Percentiles rank a stretch among this genome's conserved stretches.
Evolutionary conservation across 2,113 vertebrate genomes (phyloP).

Genomic region (Gobio gobio): DNA sequence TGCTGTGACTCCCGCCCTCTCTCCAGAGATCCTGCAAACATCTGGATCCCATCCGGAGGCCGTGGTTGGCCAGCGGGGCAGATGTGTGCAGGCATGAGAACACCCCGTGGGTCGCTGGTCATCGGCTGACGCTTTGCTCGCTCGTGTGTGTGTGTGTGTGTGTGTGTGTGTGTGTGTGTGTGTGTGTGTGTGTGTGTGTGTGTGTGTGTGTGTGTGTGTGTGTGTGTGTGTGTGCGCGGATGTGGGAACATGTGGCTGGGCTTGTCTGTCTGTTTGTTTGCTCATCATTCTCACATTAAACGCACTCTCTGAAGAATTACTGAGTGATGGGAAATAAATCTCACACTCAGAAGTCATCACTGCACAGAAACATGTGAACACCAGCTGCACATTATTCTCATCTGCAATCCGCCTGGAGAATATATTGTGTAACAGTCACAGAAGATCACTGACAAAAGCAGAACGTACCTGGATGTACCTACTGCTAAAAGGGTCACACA

Average conservation of each 20-base stretch:
- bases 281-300: neutral
- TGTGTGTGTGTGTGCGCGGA: constrained; percentile 20
- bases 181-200: constrained; percentile 26
- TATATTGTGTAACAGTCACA: too few relatives aligned
- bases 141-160: constrained; percentile 15
- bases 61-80: constrained; percentile 54
- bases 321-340: constrained; percentile 6
- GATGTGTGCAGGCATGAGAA: constrained; percentile 57
- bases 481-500: too few relatives aligned
- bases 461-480: too few relatives aligned
- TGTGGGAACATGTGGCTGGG: constrained; percentile 21
- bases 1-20: constrained; percentile 42
- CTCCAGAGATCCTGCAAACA: constrained; percentile 65
- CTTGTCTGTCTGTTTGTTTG: constrained; percentile 28
- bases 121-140: constrained; percentile 53
- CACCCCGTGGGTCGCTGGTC: constrained; percentile 57
- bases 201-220: constrained; percentile 17
- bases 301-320: neutral
- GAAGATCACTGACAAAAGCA: too few relatives aligned
- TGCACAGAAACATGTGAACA: constrained; percentile 7
- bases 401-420: neutral
- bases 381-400: neutral
- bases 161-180: constrained; percentile 20
- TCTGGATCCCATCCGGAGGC: constrained; percentile 65
- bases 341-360: neutral